Evolutionary conservation across 2,797 vertebrate genomes (phyloP), one percentile per base, ranked within the genome.

Genomic region (Sebastes cheni): DNA sequence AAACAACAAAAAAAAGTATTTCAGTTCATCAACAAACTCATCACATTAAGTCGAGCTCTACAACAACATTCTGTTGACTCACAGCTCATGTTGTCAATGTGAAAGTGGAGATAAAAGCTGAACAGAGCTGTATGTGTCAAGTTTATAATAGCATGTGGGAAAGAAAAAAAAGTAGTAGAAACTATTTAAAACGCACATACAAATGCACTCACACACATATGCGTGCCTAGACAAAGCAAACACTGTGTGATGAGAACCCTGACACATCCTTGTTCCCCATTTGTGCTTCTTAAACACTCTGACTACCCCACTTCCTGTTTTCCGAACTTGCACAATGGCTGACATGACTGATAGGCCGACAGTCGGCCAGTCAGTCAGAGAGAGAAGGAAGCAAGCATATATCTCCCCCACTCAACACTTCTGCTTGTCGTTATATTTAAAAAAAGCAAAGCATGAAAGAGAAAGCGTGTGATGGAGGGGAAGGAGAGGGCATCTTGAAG

Each of bases 271-370:
- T 58, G 71, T 84, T 79, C 61, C 74, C 32, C 74, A 55, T 83
- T 76, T 79, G 30, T 13, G 14, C 55, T 58, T 69, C 36, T 77
- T 36, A 36, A 50, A 76, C 62, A 80, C 72, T 67, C 82, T 67
- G 8, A 60, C 64, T 36, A 75, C 67, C 64, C 27, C 72, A 86
- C 82, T 90, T 92, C 89, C 87, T 91, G 88, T 87, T 92, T 91
- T 85, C 67, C 70, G 2, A 64, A 32, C 62, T 74, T 27, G 5
- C 30, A 79, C 75, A 74, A 69, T 25, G 55, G 58, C 62, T 67
- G 70, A 73, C 59, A 77, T 10, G 54, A 73, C 58, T 66, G 50
- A 69, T 22, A 64, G 22, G 39, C 30, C 25, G 54, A 12, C 58
- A 77, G 29, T 13, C 14, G 65, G n/a, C 30, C 30, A 80, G 16